Evolutionary conservation across 2,888 invertebrate genomes (phyloP).

Genomic region (Lissonota sp.): DNA sequence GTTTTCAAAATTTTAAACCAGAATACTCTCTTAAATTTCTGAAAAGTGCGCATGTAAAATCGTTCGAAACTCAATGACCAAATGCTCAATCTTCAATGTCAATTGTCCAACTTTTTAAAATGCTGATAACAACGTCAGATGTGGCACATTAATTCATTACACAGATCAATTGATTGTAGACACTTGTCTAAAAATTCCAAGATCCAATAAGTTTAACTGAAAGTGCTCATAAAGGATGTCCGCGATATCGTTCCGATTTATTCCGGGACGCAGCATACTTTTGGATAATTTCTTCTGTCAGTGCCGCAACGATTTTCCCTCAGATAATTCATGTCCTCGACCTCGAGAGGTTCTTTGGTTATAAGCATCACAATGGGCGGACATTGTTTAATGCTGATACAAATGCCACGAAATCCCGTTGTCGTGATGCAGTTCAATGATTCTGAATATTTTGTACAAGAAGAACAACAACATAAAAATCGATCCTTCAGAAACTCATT

Average conservation of each 20-base stretch:
- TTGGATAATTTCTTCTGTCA: conserved; percentile 3
- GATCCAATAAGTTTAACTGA: no score
- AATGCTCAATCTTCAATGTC: no score
- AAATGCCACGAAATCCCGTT: conserved; percentile 60
- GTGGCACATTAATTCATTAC: no score
- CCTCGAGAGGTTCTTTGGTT: conserved; percentile 32
- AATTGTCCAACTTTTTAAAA: no score
- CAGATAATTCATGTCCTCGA: conserved; percentile 51
- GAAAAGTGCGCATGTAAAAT: neutral
- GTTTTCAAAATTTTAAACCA: no score
- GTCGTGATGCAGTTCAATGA: conserved; percentile 51
- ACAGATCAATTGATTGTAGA: no score
- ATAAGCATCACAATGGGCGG: conserved; percentile 52
- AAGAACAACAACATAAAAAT: neutral
- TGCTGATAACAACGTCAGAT: no score
- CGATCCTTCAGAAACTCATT: neutral
- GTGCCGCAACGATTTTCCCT: conserved; percentile 50
- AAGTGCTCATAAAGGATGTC: neutral
- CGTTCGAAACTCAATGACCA: no score
- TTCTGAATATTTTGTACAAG: neutral
- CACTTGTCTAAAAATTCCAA: no score
- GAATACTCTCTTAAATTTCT: neutral
- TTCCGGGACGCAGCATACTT: conserved; percentile 65
- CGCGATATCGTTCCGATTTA: neutral
- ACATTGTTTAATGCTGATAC: conserved; percentile 55